These are phyloP conservation scores for Forbesichthys papilliferus DNA, from an alignment of 2,113 vertebrate species.

Conservation along the genomic window DNA sequence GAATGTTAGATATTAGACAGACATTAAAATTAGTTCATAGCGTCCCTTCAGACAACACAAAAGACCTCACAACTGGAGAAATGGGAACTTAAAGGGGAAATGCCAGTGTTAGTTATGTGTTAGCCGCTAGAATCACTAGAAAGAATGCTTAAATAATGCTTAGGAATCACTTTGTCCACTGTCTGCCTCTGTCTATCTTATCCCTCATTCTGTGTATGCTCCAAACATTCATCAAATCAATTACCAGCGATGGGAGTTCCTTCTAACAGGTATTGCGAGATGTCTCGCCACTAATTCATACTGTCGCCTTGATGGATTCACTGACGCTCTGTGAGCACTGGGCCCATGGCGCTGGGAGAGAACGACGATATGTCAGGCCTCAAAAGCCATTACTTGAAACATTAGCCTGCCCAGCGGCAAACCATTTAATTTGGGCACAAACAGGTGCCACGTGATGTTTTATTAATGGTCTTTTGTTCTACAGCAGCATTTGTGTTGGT, in stretches of 20 bases:
- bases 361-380: conserved; percentile 61
- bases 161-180: not conserved
- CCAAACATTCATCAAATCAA: conserved; percentile 63
- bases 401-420: conserved; percentile 45
- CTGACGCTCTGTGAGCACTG: conserved; percentile 35
- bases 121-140: too few relatives aligned
- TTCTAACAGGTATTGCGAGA: conserved; percentile 65
- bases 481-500: not conserved
- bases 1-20: too few relatives aligned
- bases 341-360: conserved; percentile 20
- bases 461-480: conserved; percentile 1
- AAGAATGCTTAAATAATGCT: too few relatives aligned
- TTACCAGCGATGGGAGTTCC: conserved; percentile 65
- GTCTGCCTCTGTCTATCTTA: not conserved
- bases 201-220: conserved; percentile 40
- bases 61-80: too few relatives aligned
- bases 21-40: too few relatives aligned
- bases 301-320: conserved; percentile 71
- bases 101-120: too few relatives aligned
- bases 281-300: conserved; percentile 56
- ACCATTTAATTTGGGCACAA: not conserved
- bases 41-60: too few relatives aligned
- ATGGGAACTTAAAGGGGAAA: too few relatives aligned
- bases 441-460: conserved; percentile 18
- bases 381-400: conserved; percentile 65